These are phyloP conservation scores for Centropyge bicolor DNA, from an alignment of 2,797 vertebrate genomes.

Conservation along the genomic window DNA sequence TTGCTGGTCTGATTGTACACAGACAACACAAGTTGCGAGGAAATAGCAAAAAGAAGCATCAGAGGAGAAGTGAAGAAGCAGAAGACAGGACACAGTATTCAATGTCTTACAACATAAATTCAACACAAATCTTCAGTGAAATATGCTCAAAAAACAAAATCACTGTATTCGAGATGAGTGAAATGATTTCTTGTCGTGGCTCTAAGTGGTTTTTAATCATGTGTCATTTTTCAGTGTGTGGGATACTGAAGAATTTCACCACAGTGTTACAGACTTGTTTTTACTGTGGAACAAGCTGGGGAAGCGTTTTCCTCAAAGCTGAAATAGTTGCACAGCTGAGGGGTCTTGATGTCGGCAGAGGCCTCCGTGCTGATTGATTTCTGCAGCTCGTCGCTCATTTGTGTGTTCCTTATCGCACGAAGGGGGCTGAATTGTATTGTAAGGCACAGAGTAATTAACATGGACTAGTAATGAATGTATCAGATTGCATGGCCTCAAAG, in stretches of 20 bases:
- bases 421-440: conserved; percentile 21
- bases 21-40: neutral
- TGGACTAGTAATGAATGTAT: conserved; percentile 29
- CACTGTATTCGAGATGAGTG: neutral
- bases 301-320: neutral
- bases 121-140: neutral
- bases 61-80: neutral
- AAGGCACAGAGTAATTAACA: conserved; percentile 30
- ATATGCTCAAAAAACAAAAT: too few relatives aligned
- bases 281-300: neutral
- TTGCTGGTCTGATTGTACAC: conserved; percentile 28
- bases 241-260: neutral
- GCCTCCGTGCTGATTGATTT: conserved; percentile 17
- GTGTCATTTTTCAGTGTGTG: neutral
- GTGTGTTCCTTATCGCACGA: conserved; percentile 7
- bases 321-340: neutral
- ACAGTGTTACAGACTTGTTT: neutral
- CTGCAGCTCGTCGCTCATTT: conserved; percentile 22
- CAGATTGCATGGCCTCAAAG: conserved; percentile 12
- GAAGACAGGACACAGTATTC: neutral
- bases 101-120: neutral
- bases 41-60: neutral
- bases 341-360: neutral
- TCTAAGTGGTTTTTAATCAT: neutral
- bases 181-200: neutral